Evolutionary conservation across 2,888 invertebrate genomes (phyloP), one percentile per base, ranked within the genome.

Genomic region (Lasiommata megera): DNA sequence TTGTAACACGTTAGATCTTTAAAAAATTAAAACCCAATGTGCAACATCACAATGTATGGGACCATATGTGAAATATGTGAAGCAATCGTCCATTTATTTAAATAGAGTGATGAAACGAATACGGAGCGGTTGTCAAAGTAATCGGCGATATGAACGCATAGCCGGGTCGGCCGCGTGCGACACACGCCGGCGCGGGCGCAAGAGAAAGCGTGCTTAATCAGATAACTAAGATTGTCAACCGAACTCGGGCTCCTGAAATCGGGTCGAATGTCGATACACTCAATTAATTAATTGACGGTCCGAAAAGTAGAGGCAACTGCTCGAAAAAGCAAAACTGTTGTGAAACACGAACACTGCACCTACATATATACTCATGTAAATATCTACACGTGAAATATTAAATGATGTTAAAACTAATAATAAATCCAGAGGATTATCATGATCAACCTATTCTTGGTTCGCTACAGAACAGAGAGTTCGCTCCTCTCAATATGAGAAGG

Each of bases 131-230:
- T 60, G 60, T 60, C 58, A 58, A 47, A 60, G 54, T 31, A 57
- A 55, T 53, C 58, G 53, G 57, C 54, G 57, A 54, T 54, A 63
- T 82, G 58, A 41, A 47, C 61, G 47, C 52, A 31, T 51, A 54
- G 57, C 55, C 51, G 44, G 41, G 57, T 58, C 51, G 44, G 41
- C 47, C 55, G 57, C 51, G 60, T 57, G 54, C 63, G 60, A 62
- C 63, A 61, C 53, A 82, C 81, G 60, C 28, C 58, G 79, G 79
- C 76, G 57, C 60, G 57, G 70, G 66, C 67, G 71, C 75, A 74
- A 84, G 90, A 88, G 90, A 90, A 90, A 90, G 89, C 89, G 88
- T 86, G 86, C 84, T 89, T 86, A 83, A 90, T 90, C 89, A 89
- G 90, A 89, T 88, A 90, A 88, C 82, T 85, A 82, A 86, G 83